These are phyloP conservation scores for Penaeus vannamei DNA, from an alignment of 1,140 invertebrate genomes.

Conservation along the genomic window DNA sequence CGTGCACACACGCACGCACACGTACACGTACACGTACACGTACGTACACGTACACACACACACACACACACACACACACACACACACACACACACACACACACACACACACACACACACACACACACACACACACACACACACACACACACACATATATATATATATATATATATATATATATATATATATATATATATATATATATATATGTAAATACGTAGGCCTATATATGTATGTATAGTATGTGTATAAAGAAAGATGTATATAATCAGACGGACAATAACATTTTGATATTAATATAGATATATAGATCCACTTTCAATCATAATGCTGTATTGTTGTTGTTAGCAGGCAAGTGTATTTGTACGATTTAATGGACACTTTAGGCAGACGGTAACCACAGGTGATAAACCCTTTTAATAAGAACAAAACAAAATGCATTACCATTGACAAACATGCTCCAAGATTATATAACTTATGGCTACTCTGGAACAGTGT, in stretches of 20 bases:
- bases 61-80: not conserved
- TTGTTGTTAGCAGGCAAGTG: not conserved
- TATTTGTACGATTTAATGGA: not conserved
- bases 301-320: not conserved
- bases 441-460: too few species aligned
- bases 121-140: not conserved
- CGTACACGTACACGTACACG: not conserved
- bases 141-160: not conserved
- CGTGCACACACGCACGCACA: not conserved
- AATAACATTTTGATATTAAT: not conserved
- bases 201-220: slow-evolving; percentile 1
- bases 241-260: not conserved
- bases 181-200: slow-evolving; percentile 18
- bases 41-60: not conserved
- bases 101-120: not conserved
- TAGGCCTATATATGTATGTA: not conserved
- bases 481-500: too few species aligned
- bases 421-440: too few species aligned
- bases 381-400: not conserved
- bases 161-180: slow-evolving; percentile 1
- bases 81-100: not conserved
- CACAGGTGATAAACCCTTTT: too few species aligned
- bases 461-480: too few species aligned
- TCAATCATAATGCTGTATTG: not conserved
- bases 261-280: not conserved